Evolutionary conservation across 1,140 invertebrate species (phyloP).

Genomic region (Yoshiicerus persimilis): DNA sequence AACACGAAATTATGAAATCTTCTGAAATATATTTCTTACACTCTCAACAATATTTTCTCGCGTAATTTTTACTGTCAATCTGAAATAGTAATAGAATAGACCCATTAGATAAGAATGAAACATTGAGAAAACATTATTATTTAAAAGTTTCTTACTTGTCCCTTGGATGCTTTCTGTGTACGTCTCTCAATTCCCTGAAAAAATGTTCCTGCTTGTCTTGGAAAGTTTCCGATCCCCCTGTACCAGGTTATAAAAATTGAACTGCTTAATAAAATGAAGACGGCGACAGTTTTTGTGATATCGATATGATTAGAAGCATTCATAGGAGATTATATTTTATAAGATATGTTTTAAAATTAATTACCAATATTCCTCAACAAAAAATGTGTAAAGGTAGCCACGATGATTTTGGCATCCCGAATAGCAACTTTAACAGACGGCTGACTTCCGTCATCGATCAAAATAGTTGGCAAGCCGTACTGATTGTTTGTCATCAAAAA

Average conservation of each 20-base stretch:
- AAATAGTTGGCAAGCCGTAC: constrained; percentile 61
- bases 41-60: constrained; percentile 48
- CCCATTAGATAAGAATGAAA: too few relatives aligned
- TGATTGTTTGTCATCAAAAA: constrained; percentile 43
- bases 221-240: constrained; percentile 88
- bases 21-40: constrained; percentile 44
- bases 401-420: constrained; percentile 83
- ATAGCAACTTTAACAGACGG: constrained; percentile 78
- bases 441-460: constrained; percentile 88
- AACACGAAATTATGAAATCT: too few relatives aligned
- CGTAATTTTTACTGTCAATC: constrained; percentile 61
- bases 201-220: constrained; percentile 95
- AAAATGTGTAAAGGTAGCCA: constrained; percentile 88
- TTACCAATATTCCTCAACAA: constrained; percentile 87
- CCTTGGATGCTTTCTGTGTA: constrained; percentile 79
- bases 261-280: too few relatives aligned
- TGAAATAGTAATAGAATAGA: neutral
- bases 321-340: too few relatives aligned
- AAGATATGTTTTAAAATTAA: neutral
- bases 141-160: constrained; percentile 62
- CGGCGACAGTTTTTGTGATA: neutral
- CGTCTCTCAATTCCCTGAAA: constrained; percentile 86
- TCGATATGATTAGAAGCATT: too few relatives aligned
- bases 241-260: constrained; percentile 24
- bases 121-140: too few relatives aligned